Conservation (phyloP, 2,113 vertebrate genomes). For the Pelvicachromis taeniatus region DNA sequence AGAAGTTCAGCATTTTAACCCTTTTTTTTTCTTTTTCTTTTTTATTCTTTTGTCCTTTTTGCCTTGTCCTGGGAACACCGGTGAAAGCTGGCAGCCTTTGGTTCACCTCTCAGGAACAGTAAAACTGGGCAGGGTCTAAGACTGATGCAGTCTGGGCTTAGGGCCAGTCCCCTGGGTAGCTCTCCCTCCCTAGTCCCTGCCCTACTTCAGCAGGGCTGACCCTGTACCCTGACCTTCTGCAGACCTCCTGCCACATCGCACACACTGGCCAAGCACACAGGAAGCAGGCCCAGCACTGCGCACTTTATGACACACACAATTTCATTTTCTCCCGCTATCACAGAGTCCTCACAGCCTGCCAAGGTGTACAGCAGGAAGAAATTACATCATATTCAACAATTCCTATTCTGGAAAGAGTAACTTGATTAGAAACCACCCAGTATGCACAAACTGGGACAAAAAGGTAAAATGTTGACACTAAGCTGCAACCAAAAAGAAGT, state of each 20-base stretch:
- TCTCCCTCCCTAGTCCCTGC: conserved; percentile 28
- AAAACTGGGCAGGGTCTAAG: background rate
- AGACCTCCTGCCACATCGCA: conserved; percentile 25
- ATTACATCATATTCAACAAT: conserved; percentile 37
- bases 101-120: conserved; percentile 3
- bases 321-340: background rate
- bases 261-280: conserved; percentile 20
- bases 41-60: background rate
- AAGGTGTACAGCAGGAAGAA: background rate
- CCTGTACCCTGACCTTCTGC: conserved; percentile 31
- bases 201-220: conserved; percentile 24
- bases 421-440: conserved; percentile 23
- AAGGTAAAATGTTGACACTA: conserved; percentile 41
- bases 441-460: conserved; percentile 47
- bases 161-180: conserved; percentile 41
- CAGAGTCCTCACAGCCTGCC: background rate
- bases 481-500: conserved; percentile 29
- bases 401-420: conserved; percentile 18
- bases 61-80: background rate
- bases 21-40: background rate
- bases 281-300: conserved; percentile 5
- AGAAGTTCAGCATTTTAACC: background rate
- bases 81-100: background rate
- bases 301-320: conserved; percentile 3
- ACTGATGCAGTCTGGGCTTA: conserved; percentile 32